Conservation (phyloP, 1,140 invertebrate genomes). For the Trachymyrmex cornetzi region DNA sequence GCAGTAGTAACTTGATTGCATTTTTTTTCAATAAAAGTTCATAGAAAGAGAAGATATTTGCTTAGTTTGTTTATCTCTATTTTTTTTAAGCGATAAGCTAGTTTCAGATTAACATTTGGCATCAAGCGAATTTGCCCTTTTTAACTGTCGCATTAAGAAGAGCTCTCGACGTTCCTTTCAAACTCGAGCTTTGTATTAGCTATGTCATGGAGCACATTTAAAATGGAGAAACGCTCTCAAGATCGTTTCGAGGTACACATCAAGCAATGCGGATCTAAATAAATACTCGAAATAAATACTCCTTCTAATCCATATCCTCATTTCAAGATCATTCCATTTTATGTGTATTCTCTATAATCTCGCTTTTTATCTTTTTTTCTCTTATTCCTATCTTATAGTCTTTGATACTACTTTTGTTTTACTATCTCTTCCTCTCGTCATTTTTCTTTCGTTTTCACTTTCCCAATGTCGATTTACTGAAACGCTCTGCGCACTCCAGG, state of each 20-base stretch:
- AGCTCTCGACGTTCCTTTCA: constrained; percentile 14
- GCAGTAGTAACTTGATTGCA: background rate
- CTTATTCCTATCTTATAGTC: background rate
- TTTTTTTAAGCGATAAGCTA: background rate
- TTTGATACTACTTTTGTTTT: constrained; percentile 22
- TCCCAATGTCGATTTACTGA: constrained; percentile 70
- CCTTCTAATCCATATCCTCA: background rate
- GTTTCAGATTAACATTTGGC: constrained; percentile 16
- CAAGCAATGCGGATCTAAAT: constrained; percentile 8
- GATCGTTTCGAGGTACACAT: background rate
- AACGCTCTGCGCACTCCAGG: constrained; percentile 87
- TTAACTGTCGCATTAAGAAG: constrained; percentile 6
- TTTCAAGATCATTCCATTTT: background rate
- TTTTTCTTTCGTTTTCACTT: constrained; percentile 43
- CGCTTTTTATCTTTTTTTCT: background rate
- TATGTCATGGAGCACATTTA: background rate
- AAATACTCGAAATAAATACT: background rate
- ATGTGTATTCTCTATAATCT: constrained; percentile 36
- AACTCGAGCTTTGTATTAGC: background rate
- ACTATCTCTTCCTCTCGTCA: constrained; percentile 4
- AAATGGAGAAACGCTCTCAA: background rate
- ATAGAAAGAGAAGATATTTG: background rate
- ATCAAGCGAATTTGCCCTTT: background rate
- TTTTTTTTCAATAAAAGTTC: background rate
- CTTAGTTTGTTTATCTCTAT: background rate